Base-by-base conservation (phyloP, 2,113 vertebrate species). In the Rhadina sibilatrix region DNA sequence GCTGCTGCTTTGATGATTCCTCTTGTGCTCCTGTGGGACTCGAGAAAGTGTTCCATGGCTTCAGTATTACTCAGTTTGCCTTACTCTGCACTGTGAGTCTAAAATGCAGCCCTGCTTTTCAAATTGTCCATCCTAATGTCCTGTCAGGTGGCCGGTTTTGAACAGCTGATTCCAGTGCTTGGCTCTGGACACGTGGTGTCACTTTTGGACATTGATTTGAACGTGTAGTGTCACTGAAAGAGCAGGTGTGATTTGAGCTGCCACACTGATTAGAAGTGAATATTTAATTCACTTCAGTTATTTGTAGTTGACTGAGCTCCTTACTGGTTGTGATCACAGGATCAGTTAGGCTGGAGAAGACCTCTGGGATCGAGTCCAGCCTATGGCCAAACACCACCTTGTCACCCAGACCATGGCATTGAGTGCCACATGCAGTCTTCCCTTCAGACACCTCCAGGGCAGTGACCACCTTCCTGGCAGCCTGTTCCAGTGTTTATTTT, bases 321-420 rank as follows among this genome's bases (percentile, higher is more conserved):
- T 28, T 63, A 12, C 7, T 37, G 6, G 10, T 60, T 85, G 46
- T 65, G 46, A 35, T 59, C 27, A 56, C 15, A 53, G 46, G 9
- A 46, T 66, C 33, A 60, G 0, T n/a, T n/a, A 46, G 87, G 46
- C 22, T 82, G 53, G 61, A 21, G 46, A 53, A 75, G 30, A 60
- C 9, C 14, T 68, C 11, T 37, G 21, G 15, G 37, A 15, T 65
- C 0, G 0, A 65, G 44, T 40, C 17, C 54, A 83, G 0, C 46
- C 38, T 40, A 1, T 68, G n/a, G 18, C 61, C 25, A 17, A 22
- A 53, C 4, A 47, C 3, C 16, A 23, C 14, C 46, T 14, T 75
- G 69, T 75, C 46, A 82, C 10, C 53, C 53, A 68, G 17, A 60
- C 21, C 70, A 35, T 18, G 14, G 28, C 46, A 38, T 28, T 46